Evolutionary conservation across 2,113 vertebrate species (phyloP).

Genomic region (Calidris pugnax): DNA sequence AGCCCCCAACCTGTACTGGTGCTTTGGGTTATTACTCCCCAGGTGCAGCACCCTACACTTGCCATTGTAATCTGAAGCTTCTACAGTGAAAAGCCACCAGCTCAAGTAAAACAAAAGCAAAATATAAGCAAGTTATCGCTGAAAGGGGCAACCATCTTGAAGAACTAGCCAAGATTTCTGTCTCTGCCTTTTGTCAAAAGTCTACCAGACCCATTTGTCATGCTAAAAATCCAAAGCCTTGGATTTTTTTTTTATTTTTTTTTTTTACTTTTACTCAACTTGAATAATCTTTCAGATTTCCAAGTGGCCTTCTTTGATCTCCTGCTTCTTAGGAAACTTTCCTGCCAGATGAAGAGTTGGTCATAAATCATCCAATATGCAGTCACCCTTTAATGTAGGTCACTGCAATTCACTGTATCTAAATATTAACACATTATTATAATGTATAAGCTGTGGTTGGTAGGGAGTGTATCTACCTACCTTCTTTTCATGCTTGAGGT

Average conservation of each 20-base stretch:
- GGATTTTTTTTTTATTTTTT: not conserved
- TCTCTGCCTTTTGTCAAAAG: not conserved
- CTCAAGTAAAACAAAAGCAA: not conserved
- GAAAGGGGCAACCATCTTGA: not conserved
- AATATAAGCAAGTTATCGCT: accelerated
- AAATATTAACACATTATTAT: not conserved
- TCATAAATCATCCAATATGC: not conserved
- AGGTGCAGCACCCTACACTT: too few species aligned
- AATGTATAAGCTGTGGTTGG: not conserved
- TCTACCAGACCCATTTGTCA: not conserved
- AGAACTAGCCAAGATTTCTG: not conserved
- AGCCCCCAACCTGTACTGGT: too few species aligned
- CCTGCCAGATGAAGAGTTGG: not conserved
- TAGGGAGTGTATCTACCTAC: not conserved
- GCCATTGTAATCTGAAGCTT: not conserved
- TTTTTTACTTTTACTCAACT: not conserved
- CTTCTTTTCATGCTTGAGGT: not conserved
- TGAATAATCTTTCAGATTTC: not conserved
- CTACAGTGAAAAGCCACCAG: not conserved
- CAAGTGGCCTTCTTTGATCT: not conserved
- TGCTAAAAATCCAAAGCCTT: not conserved
- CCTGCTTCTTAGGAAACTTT: not conserved
- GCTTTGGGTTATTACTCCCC: too few species aligned
- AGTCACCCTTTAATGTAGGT: not conserved
- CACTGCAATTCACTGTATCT: not conserved